phyloP scores from a whole-genome alignment of 2,888 invertebrate species.

The Trichopria drosophilae region DNA sequence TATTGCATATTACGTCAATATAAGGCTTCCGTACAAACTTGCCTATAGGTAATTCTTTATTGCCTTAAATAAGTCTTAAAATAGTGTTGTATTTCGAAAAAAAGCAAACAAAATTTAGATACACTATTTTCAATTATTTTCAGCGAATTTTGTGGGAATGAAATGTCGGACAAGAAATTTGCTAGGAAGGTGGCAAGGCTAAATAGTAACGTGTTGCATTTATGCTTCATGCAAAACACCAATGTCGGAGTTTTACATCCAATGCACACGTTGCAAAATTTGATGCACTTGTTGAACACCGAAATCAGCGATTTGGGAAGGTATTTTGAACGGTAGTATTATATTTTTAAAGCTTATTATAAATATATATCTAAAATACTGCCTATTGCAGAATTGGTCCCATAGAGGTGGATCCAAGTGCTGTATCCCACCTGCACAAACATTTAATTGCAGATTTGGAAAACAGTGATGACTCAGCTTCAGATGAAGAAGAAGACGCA shows the following conservation, averaged over 20 bases:
- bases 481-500: conserved; percentile 72
- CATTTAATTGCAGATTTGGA: conserved; percentile 66
- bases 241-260: conserved; percentile 67
- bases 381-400: conserved; percentile 63
- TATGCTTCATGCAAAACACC: conserved; percentile 78
- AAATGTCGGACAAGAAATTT: conserved; percentile 73
- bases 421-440: conserved; percentile 68
- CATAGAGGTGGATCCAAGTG: conserved; percentile 63
- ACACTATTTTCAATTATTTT: conserved; percentile 40
- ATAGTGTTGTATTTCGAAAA: not conserved
- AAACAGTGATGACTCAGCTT: conserved; percentile 68
- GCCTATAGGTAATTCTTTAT: conserved; percentile 64
- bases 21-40: conserved; percentile 76
- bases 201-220: conserved; percentile 77
- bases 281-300: conserved; percentile 70
- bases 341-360: conserved; percentile 1
- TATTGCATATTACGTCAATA: conserved; percentile 81
- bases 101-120: not conserved
- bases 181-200: conserved; percentile 74
- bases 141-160: conserved; percentile 81
- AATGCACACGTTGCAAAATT: conserved; percentile 72
- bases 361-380: conserved; percentile 11
- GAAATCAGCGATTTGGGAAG: conserved; percentile 73
- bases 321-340: no score
- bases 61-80: conserved; percentile 4